Evolutionary conservation across 2,888 invertebrate genomes (phyloP).

Genomic region (Apotomis capreana): DNA sequence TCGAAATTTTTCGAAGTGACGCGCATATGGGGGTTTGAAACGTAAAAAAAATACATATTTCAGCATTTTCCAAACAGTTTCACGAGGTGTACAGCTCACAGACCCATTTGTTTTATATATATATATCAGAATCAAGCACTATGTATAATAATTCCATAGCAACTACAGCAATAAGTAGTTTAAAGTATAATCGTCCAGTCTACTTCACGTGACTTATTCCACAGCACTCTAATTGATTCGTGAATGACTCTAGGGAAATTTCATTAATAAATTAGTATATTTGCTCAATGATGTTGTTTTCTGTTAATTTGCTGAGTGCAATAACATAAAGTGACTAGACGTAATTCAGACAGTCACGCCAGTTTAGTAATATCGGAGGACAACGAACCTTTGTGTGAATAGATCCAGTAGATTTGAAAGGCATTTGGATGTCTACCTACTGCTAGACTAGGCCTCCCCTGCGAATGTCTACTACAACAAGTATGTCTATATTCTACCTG

Average conservation of each 20-base stretch:
- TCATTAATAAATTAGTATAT: slow-evolving; percentile 14
- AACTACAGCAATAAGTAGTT: not conserved
- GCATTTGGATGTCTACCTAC: not conserved
- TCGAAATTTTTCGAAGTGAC: no score
- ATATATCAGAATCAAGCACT: no score
- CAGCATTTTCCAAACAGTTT: no score
- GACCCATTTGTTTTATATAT: no score
- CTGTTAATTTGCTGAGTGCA: slow-evolving; percentile 32
- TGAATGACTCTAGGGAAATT: slow-evolving; percentile 32
- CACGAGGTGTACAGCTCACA: no score
- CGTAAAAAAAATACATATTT: no score
- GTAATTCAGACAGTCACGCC: slow-evolving; percentile 35
- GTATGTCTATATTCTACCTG: no score
- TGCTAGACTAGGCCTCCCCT: no score
- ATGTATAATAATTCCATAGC: no score
- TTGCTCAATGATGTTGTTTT: slow-evolving; percentile 13
- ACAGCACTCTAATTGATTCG: slow-evolving; percentile 5
- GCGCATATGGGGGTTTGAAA: no score
- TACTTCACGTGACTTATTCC: not conserved
- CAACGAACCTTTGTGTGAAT: slow-evolving; percentile 11
- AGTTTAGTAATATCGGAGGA: slow-evolving; percentile 3
- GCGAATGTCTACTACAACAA: no score
- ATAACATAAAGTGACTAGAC: slow-evolving; percentile 30
- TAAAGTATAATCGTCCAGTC: not conserved
- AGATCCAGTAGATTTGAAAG: not conserved